Conservation (phyloP, 2,888 invertebrate species). For the Harmothoe impar region DNA sequence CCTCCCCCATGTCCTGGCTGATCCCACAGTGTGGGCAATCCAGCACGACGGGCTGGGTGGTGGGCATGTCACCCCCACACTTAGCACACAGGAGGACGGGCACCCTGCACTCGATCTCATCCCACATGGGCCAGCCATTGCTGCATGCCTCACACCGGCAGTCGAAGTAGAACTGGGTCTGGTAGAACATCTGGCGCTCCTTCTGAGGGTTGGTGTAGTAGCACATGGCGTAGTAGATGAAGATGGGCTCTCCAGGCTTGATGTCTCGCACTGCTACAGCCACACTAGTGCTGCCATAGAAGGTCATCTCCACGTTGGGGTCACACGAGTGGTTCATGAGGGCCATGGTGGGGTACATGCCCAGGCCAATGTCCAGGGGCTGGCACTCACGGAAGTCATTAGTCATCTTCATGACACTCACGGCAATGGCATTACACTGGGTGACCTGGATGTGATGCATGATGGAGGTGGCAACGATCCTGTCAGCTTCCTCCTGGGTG, state of each 20-base stretch:
- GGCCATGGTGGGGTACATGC: constrained; percentile 91
- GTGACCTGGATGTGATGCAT: constrained; percentile 86
- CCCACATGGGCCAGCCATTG: constrained; percentile 78
- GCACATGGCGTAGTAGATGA: constrained; percentile 89
- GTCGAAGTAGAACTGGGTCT: constrained; percentile 90
- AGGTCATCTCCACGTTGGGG: constrained; percentile 90
- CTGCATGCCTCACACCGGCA: constrained; percentile 85
- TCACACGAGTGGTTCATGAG: constrained; percentile 97
- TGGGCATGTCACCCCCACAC: constrained; percentile 64
- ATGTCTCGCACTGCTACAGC: constrained; percentile 89
- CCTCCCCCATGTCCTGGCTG: constrained; percentile 54
- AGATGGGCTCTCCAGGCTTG: constrained; percentile 88
- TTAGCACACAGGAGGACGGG: constrained; percentile 67
- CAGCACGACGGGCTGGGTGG: neutral
- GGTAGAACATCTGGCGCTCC: constrained; percentile 87
- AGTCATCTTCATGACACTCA: constrained; percentile 85
- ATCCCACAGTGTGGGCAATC: constrained; percentile 66
- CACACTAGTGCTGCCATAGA: constrained; percentile 88
- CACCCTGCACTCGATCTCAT: constrained; percentile 64
- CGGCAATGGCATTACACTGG: constrained; percentile 91
- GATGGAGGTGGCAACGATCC: neutral
- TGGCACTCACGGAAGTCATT: constrained; percentile 48
- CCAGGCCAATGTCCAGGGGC: constrained; percentile 87
- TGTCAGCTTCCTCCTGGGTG: neutral
- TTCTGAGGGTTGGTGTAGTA: constrained; percentile 80